Conservation (phyloP, 30 jellyfish, hydroid and myxozoan species). For the Sanderia malayensis region DNA sequence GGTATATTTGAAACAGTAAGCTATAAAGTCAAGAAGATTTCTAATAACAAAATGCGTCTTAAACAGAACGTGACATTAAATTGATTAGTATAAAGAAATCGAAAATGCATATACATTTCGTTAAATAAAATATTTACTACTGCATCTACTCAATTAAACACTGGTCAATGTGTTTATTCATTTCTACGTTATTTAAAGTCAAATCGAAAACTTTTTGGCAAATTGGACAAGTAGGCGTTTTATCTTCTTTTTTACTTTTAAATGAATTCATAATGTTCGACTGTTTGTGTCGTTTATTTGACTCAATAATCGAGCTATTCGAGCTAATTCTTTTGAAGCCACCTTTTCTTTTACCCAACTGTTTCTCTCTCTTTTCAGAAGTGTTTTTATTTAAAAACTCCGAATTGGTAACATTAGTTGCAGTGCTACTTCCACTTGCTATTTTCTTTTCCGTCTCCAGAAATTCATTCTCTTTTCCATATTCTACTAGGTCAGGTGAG, state of each 20-base stretch:
- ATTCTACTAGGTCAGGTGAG: neutral
- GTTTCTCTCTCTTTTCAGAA: neutral
- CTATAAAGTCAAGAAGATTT: too few species aligned
- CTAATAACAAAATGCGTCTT: too few species aligned
- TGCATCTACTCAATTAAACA: slow-evolving; percentile 68
- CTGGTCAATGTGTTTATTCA: slow-evolving; percentile 72
- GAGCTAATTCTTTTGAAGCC: slow-evolving; percentile 18
- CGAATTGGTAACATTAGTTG: neutral
- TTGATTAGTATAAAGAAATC: too few species aligned
- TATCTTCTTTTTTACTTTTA: slow-evolving; percentile 20
- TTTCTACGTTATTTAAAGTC: slow-evolving; percentile 34
- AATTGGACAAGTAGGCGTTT: slow-evolving; percentile 57
- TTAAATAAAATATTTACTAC: too few species aligned
- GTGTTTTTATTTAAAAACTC: neutral
- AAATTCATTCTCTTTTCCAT: neutral
- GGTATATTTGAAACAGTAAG: too few species aligned
- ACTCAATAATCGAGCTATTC: neutral
- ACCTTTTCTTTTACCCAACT: neutral
- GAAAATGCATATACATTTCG: too few species aligned
- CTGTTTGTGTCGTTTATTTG: slow-evolving; percentile 61
- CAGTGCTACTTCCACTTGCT: neutral
- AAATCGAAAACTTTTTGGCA: slow-evolving; percentile 55
- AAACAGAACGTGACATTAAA: too few species aligned
- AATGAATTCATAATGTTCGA: slow-evolving; percentile 39
- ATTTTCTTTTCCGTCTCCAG: neutral